Percentiles rank a stretch among this genome's conserved stretches.
Conservation (phyloP, 2,797 vertebrate genomes). For the Bufotes viridis region DNA sequence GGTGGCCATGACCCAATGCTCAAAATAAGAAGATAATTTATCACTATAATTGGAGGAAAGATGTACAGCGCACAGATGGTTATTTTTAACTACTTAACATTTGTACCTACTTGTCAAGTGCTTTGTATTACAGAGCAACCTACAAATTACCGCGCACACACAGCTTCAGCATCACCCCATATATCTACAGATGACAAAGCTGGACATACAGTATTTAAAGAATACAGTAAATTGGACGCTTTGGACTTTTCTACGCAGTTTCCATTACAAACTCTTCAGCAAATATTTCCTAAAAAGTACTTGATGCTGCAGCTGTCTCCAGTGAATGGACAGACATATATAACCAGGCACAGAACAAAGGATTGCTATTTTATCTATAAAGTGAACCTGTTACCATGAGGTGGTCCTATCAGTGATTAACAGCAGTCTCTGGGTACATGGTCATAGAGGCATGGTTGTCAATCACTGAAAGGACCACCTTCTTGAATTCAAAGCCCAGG, state of each 20-base stretch:
- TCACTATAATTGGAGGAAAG: conserved; percentile 3
- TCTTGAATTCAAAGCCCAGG: too few species aligned
- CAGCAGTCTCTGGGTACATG: too few species aligned
- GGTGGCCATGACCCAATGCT: not conserved
- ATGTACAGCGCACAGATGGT: conserved; percentile 16
- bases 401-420: too few species aligned
- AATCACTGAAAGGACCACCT: too few species aligned
- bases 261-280: too few species aligned
- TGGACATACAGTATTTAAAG: not conserved
- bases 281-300: too few species aligned
- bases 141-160: not conserved
- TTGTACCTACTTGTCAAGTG: conserved; percentile 23
- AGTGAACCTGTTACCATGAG: too few species aligned
- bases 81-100: conserved; percentile 25
- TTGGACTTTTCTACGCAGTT: not conserved
- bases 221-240: not conserved
- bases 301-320: too few species aligned
- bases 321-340: too few species aligned
- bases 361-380: too few species aligned
- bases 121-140: not conserved
- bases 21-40: not conserved
- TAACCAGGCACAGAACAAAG: too few species aligned
- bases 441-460: too few species aligned
- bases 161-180: not conserved
- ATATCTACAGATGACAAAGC: not conserved